These are phyloP conservation scores for Elachura formosa DNA, from an alignment of 2,113 vertebrate species.

Conservation along the genomic window DNA sequence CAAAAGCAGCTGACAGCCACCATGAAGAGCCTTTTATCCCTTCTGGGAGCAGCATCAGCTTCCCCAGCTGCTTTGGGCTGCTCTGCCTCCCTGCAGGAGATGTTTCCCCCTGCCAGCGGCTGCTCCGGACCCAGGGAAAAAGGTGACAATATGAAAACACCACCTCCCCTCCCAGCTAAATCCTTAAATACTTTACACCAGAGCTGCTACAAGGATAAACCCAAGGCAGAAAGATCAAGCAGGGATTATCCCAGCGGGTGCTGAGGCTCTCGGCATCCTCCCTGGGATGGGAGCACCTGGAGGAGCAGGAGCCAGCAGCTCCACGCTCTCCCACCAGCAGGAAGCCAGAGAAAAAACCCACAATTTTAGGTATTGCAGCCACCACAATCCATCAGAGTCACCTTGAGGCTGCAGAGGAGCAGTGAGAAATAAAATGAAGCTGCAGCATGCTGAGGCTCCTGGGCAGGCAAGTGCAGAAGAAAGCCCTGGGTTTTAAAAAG, in stretches of 20 bases:
- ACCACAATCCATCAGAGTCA: conserved; percentile 1
- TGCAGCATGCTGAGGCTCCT: not conserved
- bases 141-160: not conserved
- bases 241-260: not conserved
- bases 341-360: no score
- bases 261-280: not conserved
- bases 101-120: rapidly evolving
- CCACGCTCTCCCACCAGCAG: no score
- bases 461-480: not conserved
- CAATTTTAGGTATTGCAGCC: not conserved
- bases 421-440: not conserved
- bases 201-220: no score
- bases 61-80: not conserved
- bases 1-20: not conserved
- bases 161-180: not conserved
- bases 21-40: not conserved
- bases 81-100: not conserved
- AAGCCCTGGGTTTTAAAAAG: not conserved
- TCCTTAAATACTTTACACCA: not conserved
- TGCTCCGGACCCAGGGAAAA: rapidly evolving
- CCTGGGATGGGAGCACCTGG: not conserved
- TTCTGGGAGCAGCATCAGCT: not conserved
- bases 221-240: rapidly evolving
- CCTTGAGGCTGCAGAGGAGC: conserved; percentile 30
- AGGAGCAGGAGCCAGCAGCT: rapidly evolving